Evolutionary conservation across 2,797 vertebrate species (phyloP).

Genomic region (Anomalospiza imberbis): DNA sequence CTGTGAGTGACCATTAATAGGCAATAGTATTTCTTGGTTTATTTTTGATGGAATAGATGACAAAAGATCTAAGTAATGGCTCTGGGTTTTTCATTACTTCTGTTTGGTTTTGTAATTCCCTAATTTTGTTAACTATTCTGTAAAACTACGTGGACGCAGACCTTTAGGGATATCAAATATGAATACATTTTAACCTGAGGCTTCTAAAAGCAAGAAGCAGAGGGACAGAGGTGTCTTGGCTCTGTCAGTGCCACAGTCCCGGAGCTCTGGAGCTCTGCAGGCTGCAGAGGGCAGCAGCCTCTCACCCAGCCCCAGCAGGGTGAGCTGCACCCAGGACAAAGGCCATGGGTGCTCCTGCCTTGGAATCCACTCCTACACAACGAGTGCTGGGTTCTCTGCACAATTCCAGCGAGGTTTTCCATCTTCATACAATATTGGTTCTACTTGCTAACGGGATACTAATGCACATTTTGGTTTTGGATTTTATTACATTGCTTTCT

Average conservation of each 20-base stretch:
- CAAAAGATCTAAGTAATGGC: background rate
- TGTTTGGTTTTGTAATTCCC: background rate
- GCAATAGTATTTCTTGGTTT: background rate
- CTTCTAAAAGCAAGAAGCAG: background rate
- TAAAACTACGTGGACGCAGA: background rate
- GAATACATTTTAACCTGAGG: background rate
- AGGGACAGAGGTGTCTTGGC: too few relatives aligned
- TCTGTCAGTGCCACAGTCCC: fast-evolving
- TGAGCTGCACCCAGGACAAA: background rate
- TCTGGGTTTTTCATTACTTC: background rate
- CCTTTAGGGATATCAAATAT: background rate
- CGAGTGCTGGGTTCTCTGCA: fast-evolving
- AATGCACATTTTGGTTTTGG: background rate
- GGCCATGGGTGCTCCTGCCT: fast-evolving
- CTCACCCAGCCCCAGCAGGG: background rate
- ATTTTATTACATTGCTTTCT: background rate
- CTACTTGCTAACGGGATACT: background rate
- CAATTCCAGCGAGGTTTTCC: background rate
- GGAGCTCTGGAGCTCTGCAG: background rate
- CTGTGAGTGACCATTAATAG: background rate
- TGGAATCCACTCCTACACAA: background rate
- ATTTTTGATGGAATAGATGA: background rate
- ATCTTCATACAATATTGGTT: background rate
- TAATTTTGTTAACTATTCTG: background rate
- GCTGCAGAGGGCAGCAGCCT: conserved; percentile 54